These are phyloP conservation scores for Diuraphis noxia DNA, from an alignment of 1,140 invertebrate genomes.

Conservation along the genomic window DNA sequence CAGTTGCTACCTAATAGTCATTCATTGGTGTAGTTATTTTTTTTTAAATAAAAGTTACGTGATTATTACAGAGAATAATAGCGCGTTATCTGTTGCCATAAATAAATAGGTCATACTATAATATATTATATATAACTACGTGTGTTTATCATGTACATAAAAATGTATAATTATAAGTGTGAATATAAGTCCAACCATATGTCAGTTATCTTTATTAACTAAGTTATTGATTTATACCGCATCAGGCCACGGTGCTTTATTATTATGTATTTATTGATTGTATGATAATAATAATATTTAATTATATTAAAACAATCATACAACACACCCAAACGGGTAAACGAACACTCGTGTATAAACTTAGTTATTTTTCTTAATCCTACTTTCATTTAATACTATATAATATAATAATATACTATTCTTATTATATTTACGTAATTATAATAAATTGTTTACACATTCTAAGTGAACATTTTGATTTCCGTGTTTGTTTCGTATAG, in stretches of 20 bases:
- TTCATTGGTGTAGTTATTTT: neutral
- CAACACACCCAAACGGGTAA: neutral
- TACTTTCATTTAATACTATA: neutral
- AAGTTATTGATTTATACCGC: neutral
- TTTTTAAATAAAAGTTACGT: neutral
- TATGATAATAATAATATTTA: neutral
- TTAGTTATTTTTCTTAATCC: neutral
- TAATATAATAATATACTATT: neutral
- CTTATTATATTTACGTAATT: conserved; percentile 13
- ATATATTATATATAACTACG: neutral
- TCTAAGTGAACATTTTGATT: neutral
- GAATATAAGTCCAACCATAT: neutral
- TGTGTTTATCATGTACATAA: neutral
- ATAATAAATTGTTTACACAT: neutral
- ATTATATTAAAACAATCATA: neutral
- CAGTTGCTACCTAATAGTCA: neutral
- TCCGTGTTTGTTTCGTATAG: conserved; percentile 2
- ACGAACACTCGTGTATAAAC: neutral
- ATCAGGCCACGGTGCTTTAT: neutral
- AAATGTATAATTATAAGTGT: neutral
- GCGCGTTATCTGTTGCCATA: neutral
- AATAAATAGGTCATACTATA: neutral
- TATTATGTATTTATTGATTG: neutral
- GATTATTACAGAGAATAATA: neutral
- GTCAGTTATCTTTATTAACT: neutral